These are phyloP conservation scores for Anguilla rostrata DNA, from an alignment of 2,113 vertebrate genomes.

Conservation along the genomic window DNA sequence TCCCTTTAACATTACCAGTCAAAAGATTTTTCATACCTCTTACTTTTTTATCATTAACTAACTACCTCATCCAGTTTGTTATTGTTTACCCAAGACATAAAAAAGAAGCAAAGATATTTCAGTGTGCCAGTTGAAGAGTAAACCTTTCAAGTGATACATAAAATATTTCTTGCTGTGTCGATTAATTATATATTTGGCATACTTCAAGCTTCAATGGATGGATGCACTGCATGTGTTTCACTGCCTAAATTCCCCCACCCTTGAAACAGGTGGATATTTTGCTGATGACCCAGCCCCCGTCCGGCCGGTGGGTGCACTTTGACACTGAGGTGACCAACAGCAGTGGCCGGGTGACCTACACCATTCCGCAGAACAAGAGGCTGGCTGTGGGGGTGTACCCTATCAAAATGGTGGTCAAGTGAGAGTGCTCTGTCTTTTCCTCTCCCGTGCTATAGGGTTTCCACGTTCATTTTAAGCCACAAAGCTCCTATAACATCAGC, in stretches of 20 bases:
- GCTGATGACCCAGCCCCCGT: constrained; percentile 75
- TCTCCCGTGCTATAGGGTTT: background rate
- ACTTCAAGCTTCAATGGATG: background rate
- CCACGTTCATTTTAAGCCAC: background rate
- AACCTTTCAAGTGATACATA: too few relatives aligned
- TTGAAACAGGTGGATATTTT: constrained; percentile 73
- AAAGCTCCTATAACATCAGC: background rate
- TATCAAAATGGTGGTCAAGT: constrained; percentile 84
- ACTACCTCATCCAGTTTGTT: too few relatives aligned
- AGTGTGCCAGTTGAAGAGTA: too few relatives aligned
- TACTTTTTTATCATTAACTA: too few relatives aligned
- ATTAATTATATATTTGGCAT: background rate
- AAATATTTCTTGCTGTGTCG: too few relatives aligned
- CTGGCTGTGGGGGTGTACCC: constrained; percentile 77
- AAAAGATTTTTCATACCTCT: too few relatives aligned
- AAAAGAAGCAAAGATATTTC: too few relatives aligned
- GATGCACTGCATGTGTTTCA: background rate
- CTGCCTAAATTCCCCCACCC: background rate
- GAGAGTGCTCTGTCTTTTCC: background rate
- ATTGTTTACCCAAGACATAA: too few relatives aligned
- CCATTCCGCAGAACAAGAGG: constrained; percentile 68
- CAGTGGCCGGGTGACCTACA: constrained; percentile 76
- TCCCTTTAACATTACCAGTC: too few relatives aligned
- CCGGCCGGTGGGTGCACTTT: constrained; percentile 76
- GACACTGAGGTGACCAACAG: constrained; percentile 80